Evolutionary conservation across 2,888 invertebrate species (phyloP), one percentile per base, ranked within the genome.

Genomic region (Nasonovia ribisnigri): DNA sequence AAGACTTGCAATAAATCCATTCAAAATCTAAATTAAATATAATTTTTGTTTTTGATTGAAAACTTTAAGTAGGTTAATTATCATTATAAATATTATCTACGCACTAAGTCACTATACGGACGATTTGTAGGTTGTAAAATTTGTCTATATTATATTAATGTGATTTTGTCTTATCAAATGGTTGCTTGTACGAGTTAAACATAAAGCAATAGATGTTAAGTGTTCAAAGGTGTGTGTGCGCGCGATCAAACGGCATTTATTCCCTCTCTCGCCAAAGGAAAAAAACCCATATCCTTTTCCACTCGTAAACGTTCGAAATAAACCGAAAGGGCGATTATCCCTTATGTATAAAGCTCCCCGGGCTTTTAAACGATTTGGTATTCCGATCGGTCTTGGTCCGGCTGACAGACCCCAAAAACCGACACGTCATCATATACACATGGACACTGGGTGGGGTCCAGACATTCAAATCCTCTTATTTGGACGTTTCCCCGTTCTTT

Each of bases 391-490:
- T 93, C 93, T 90, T 93, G 90, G 93, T 93, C 90, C 86, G 86
- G 86, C 93, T 93, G 93, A 93, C 93, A 93, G 93, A 93, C 93
- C 93, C 93, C 93, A 93, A 93, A 93, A 93, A 93, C 93, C 93
- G 93, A 93, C 93, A 93, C 93, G 93, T 93, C 93, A 93, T 93
- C 93, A 93, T 93, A 93, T 90, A 90, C 90, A 93, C 93, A 87
- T 86, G 51, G 84, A 86, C 90, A 67, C 43, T 90, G 90, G 90
- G 51, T 90, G 51, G 93, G 93, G 93, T 93, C 86, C 93, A 86
- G 90, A 93, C 93, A 93, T 93, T 93, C 93, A 93, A 93, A 93
- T 93, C 93, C 93, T 93, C 93, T 93, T 93, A 93, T 93, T 93
- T 87, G 93, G 90, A 93, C 93, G 84, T 93, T 26, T 93, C 90